Percentiles rank a stretch among this genome's conserved stretches.
Conservation (phyloP, 2,888 invertebrate genomes). For the Ganaspis brasiliensis region DNA sequence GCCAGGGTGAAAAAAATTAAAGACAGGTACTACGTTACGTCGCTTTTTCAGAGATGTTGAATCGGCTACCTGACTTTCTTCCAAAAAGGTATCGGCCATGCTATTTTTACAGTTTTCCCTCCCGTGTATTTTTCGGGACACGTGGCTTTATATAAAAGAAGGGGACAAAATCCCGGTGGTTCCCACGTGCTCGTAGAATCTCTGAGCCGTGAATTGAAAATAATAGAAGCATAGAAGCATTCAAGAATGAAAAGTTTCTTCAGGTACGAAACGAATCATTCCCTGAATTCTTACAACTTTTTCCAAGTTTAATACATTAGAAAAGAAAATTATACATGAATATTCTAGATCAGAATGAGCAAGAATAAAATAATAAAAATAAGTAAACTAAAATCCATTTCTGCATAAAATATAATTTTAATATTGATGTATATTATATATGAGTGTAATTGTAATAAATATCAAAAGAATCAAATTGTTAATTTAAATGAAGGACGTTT, state of each 20-base stretch:
- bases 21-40: constrained; percentile 33
- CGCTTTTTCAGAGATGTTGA: constrained; percentile 16
- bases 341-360: too few species aligned
- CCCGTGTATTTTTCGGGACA: constrained; percentile 6
- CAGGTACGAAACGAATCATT: neutral
- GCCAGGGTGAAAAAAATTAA: constrained; percentile 19
- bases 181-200: constrained; percentile 29
- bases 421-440: neutral
- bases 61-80: constrained; percentile 40
- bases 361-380: too few species aligned
- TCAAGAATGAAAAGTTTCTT: constrained; percentile 5
- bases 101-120: neutral
- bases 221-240: constrained; percentile 15
- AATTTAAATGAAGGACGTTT: too few species aligned
- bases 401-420: neutral
- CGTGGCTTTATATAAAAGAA: constrained; percentile 6
- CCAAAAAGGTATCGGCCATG: constrained; percentile 5
- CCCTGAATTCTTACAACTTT: neutral
- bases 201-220: constrained; percentile 16
- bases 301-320: too few species aligned
- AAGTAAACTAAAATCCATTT: too few species aligned
- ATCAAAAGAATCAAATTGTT: neutral
- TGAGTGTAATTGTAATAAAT: neutral
- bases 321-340: too few species aligned
- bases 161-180: constrained; percentile 3